Evolutionary conservation across 2,113 vertebrate genomes (phyloP).

Genomic region (Numida meleagris): DNA sequence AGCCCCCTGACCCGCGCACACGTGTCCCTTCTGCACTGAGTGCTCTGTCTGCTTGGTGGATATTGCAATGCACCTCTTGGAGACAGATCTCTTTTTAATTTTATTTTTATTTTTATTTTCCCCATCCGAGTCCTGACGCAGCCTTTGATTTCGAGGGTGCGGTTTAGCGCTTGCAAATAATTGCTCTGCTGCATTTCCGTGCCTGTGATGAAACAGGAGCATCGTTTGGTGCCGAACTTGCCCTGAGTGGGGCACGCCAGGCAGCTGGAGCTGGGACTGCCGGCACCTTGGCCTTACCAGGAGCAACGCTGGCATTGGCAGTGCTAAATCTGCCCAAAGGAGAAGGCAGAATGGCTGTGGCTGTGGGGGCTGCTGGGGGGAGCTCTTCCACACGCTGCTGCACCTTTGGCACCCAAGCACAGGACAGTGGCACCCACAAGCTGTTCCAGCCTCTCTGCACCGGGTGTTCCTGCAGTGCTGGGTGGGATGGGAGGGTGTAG

Average conservation of each 20-base stretch:
- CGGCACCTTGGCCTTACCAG: neutral
- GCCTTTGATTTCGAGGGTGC: slow-evolving; percentile 55
- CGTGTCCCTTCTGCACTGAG: neutral
- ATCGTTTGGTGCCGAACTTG: neutral
- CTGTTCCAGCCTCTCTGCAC: neutral
- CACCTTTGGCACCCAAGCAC: accelerated
- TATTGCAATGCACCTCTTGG: neutral
- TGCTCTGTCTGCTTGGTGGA: slow-evolving; percentile 18
- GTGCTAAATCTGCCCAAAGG: neutral
- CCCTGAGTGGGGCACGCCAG: neutral
- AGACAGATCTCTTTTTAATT: neutral
- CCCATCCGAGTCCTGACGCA: neutral
- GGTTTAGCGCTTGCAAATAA: slow-evolving; percentile 54
- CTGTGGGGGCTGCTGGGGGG: neutral
- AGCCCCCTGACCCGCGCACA: accelerated
- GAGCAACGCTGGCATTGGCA: neutral
- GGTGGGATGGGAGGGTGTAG: neutral
- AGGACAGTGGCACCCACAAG: neutral
- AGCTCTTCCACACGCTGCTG: neutral
- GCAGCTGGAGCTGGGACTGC: slow-evolving; percentile 38
- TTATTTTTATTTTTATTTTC: neutral
- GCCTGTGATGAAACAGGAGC: slow-evolving; percentile 44
- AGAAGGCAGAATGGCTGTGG: neutral
- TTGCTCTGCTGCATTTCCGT: slow-evolving; percentile 3
- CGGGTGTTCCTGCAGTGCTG: neutral